Evolutionary conservation across 2,888 invertebrate genomes (phyloP), one percentile per base, ranked within the genome.

Genomic region (Phymatocera aterrima): DNA sequence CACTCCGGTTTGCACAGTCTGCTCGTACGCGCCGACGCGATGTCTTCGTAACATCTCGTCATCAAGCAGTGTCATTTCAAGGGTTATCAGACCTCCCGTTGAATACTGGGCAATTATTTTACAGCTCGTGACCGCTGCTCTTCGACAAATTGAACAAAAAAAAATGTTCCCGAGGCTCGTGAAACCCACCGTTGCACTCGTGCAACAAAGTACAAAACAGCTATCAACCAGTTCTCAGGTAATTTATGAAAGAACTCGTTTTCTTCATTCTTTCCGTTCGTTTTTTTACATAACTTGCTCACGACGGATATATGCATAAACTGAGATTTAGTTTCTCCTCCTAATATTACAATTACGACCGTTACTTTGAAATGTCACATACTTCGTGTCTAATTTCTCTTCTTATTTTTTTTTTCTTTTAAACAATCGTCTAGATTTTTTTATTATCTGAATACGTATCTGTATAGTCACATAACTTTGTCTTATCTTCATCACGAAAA

Each of bases 91-190:
- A 34, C 51, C 78, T 79, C 75, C 79, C 61, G 79, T 74, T 48
- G 51, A 79, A 74, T 37, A 31, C n/a, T 70, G 68, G 10, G 54
- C 31, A 28, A 43, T 46, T 48, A 40, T 64, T 51, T 48, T 57
- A 34, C 46, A 46, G 21, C 28, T 34, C 43, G 43, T 24, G 51
- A 72, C 28, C 21, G 60, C 74, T 78, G 65, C 24, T 75, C 65
- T 61, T 43, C 60, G n/a, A n/a, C n/a, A n/a, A n/a, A 81, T 24
- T 72, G 74, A 77, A 78, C 24, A 48, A n/a, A 64, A 51, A 4
- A 88, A 85, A 79, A 90, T 90, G 90, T 79, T 90, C 83, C 88
- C 88, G 77, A 86, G 89, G 80, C 86, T 89, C 57, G 64, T 90
- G 12, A 89, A 83, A 80, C 87, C 88, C 40, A 85, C 85, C 24